Percentiles rank a stretch among this genome's conserved stretches.
phyloP scores from a whole-genome alignment of 2,113 vertebrate species.

The Salvator merianae region DNA sequence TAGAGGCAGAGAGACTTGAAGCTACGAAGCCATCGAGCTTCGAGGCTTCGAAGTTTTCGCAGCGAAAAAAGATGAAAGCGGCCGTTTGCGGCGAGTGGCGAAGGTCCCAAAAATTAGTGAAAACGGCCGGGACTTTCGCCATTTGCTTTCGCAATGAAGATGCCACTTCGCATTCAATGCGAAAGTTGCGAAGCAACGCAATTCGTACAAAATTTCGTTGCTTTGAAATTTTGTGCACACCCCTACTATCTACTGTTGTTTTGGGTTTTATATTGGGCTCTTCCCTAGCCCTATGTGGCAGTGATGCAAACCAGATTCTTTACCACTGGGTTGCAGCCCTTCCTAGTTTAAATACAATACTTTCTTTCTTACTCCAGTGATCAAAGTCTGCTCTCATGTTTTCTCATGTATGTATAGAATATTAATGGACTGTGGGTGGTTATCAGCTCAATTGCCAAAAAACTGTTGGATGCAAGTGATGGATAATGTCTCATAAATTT shows the following conservation, averaged over 20 bases:
- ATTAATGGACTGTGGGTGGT: slow-evolving; percentile 20
- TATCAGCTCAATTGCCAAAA: slow-evolving; percentile 30
- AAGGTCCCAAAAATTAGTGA: too few relatives aligned
- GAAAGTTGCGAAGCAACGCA: too few relatives aligned
- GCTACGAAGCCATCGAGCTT: too few relatives aligned
- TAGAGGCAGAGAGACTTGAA: too few relatives aligned
- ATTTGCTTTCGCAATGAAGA: too few relatives aligned
- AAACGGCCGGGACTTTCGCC: too few relatives aligned
- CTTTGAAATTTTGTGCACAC: too few relatives aligned
- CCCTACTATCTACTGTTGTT: background rate
- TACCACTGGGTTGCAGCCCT: background rate
- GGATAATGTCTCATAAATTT: slow-evolving; percentile 23
- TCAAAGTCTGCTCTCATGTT: background rate
- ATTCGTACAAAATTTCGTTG: too few relatives aligned
- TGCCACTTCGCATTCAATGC: too few relatives aligned
- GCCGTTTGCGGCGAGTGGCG: too few relatives aligned
- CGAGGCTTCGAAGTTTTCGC: too few relatives aligned
- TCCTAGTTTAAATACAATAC: background rate
- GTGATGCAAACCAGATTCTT: background rate
- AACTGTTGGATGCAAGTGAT: slow-evolving; percentile 21
- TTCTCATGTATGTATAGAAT: background rate
- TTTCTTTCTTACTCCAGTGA: background rate
- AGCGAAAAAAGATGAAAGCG: too few relatives aligned
- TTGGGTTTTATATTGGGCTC: background rate
- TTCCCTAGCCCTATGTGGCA: background rate